Percentiles rank a stretch among this genome's conserved stretches.
Conservation (phyloP, 2,113 vertebrate genomes). For the Accipiter virgatus region DNA sequence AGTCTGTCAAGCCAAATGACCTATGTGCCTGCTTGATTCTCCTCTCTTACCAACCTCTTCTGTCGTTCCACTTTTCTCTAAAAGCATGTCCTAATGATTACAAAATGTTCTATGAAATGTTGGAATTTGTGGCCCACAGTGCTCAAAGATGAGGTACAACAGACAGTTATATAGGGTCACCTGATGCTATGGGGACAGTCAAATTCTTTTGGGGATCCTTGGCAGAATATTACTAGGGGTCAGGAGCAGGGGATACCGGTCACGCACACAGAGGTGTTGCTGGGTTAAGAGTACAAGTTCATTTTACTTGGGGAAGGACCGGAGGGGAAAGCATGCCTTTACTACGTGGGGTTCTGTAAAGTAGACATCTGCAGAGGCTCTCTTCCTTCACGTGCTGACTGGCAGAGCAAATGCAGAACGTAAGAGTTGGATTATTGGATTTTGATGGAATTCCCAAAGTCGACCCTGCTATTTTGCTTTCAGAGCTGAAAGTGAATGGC, state of each 20-base stretch:
- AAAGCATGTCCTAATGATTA: background rate
- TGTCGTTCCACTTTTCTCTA: background rate
- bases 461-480: background rate
- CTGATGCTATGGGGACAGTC: accelerated
- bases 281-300: background rate
- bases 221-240: background rate
- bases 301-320: background rate
- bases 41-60: background rate
- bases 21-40: background rate
- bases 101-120: background rate
- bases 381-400: background rate
- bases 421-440: background rate
- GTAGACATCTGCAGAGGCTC: background rate
- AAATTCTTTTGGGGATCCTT: background rate
- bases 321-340: background rate
- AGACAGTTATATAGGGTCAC: background rate
- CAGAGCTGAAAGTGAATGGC: background rate
- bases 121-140: background rate
- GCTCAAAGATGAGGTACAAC: background rate
- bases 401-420: background rate
- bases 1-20: background rate
- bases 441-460: background rate
- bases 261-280: background rate
- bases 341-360: background rate
- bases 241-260: background rate